A percentile compares a stretch with the other conserved stretches of the same genome.
Evolutionary conservation across 2,888 invertebrate species (phyloP).

Genomic region (Frankliniella intonsa): DNA sequence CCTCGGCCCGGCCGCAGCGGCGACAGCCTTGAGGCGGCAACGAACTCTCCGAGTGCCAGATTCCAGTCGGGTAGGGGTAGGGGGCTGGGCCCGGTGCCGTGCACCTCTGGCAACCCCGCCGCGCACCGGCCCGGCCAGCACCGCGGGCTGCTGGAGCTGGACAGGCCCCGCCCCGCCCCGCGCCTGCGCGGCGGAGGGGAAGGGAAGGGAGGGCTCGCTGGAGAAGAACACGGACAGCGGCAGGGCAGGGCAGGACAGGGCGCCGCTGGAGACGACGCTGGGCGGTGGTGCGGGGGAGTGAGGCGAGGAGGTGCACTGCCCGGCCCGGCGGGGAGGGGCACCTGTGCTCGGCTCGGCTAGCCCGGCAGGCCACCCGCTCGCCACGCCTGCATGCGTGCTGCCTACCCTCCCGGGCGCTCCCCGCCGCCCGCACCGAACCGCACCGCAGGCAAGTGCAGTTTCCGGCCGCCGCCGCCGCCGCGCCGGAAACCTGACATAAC

Average conservation of each 20-base stretch:
- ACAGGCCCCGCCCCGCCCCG: neutral
- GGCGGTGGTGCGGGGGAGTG: too few relatives aligned
- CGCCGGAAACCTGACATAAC: neutral
- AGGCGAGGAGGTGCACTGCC: too few relatives aligned
- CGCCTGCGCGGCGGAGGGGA: neutral
- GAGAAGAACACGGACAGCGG: too few relatives aligned
- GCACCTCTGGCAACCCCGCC: conserved; percentile 21
- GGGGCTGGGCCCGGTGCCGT: neutral
- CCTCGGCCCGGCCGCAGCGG: neutral
- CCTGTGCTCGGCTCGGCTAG: neutral
- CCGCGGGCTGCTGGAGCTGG: neutral
- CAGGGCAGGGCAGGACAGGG: too few relatives aligned
- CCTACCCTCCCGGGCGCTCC: neutral
- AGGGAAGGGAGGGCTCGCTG: too few relatives aligned
- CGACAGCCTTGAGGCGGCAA: conserved; percentile 21
- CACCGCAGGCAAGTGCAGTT: neutral
- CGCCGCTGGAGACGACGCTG: too few relatives aligned
- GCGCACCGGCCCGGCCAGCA: neutral
- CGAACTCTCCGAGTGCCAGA: conserved; percentile 11
- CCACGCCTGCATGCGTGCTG: neutral
- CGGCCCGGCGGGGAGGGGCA: too few relatives aligned
- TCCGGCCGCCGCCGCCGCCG: neutral
- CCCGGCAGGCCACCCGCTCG: neutral
- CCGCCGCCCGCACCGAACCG: neutral
- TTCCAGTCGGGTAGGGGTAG: neutral